Evolutionary conservation across 2,113 vertebrate genomes (phyloP).

Genomic region (Amphilophus citrinellus): DNA sequence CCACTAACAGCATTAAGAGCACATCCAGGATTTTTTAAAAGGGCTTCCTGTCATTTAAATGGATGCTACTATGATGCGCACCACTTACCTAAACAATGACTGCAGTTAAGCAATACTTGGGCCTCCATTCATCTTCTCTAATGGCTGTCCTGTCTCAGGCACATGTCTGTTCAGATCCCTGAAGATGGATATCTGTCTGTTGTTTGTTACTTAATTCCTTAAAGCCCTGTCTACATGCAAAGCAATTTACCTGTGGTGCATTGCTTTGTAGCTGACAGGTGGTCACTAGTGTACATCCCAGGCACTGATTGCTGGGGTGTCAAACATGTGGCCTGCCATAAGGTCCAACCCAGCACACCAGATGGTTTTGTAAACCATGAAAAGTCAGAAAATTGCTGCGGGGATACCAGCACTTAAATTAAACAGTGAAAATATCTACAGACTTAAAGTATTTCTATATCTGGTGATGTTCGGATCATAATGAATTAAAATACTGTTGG

Average conservation of each 20-base stretch:
- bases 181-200: background rate
- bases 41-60: background rate
- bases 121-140: background rate
- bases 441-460: no score
- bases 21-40: background rate
- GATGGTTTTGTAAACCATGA: accelerated
- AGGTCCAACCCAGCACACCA: accelerated
- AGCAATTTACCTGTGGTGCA: background rate
- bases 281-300: background rate
- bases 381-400: background rate
- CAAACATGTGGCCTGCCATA: background rate
- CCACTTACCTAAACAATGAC: slow-evolving; percentile 4
- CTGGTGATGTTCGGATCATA: no score
- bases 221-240: background rate
- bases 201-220: background rate
- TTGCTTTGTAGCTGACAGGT: background rate
- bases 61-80: background rate
- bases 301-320: no score
- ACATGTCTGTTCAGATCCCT: background rate
- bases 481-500: background rate
- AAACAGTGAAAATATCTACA: background rate
- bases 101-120: background rate
- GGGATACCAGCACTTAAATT: background rate
- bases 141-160: background rate
- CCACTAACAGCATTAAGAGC: background rate